A percentile compares a stretch with the other conserved stretches of the same genome.
phyloP scores from a whole-genome alignment of 2,888 invertebrate species.

The Polyploca ridens region DNA sequence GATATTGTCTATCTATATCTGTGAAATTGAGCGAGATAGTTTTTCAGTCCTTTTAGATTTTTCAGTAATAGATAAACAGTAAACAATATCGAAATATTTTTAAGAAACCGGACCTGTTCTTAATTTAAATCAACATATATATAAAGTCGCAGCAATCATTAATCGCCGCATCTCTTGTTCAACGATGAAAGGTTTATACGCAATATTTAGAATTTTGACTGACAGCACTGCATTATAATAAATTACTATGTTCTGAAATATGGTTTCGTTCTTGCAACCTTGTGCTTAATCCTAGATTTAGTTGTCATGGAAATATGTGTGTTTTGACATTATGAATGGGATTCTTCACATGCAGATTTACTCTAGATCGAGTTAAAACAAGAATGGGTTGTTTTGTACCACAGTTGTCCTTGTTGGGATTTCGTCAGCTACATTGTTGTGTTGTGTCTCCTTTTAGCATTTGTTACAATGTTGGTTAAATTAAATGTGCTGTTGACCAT shows the following conservation, averaged over 20 bases:
- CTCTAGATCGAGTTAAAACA: not conserved
- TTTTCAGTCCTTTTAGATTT: too few relatives aligned
- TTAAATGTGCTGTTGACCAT: not conserved
- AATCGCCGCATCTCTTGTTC: not conserved
- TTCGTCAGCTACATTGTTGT: not conserved
- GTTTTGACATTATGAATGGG: conserved; percentile 4
- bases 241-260: not conserved
- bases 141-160: not conserved
- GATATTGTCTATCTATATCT: too few relatives aligned
- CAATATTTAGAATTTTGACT: conserved; percentile 7
- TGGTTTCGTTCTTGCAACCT: conserved; percentile 15
- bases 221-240: conserved; percentile 12
- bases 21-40: too few relatives aligned
- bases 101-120: too few relatives aligned
- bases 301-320: conserved; percentile 13
- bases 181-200: not conserved
- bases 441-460: not conserved
- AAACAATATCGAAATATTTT: too few relatives aligned
- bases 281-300: conserved; percentile 16
- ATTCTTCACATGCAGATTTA: conserved; percentile 5
- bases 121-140: not conserved
- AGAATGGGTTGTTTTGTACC: not conserved
- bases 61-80: too few relatives aligned
- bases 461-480: not conserved
- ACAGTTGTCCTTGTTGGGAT: not conserved